Evolutionary conservation across 2,113 vertebrate species (phyloP).

Genomic region (Forbesichthys agassizii): DNA sequence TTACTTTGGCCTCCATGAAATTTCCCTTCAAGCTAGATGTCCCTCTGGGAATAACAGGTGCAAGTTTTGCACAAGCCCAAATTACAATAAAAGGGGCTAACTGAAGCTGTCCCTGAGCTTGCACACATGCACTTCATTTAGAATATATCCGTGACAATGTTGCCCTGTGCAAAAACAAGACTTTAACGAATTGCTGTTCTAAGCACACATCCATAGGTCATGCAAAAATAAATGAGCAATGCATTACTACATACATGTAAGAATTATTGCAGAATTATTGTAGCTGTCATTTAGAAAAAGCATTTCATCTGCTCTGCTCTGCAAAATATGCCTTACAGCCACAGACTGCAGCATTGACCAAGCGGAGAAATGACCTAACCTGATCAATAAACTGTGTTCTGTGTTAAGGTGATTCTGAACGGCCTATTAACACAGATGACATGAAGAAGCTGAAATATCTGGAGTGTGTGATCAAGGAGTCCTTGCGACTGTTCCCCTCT

Average conservation of each 20-base stretch:
- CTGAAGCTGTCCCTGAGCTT: neutral
- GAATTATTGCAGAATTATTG: neutral
- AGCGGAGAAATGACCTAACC: neutral
- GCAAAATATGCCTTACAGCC: neutral
- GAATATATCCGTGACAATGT: neutral
- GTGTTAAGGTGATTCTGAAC: slow-evolving; percentile 77
- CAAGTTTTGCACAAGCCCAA: neutral
- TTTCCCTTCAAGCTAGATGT: slow-evolving; percentile 14
- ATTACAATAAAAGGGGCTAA: neutral
- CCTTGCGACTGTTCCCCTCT: slow-evolving; percentile 87
- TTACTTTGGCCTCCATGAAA: neutral
- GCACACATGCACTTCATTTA: neutral
- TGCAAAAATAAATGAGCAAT: neutral
- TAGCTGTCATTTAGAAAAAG: neutral
- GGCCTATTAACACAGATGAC: slow-evolving; percentile 78
- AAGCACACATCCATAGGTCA: neutral
- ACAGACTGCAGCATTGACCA: neutral
- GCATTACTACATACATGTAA: neutral
- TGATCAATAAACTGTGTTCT: neutral
- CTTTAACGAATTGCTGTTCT: neutral
- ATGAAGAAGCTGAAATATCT: slow-evolving; percentile 90
- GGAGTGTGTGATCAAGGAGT: slow-evolving; percentile 92
- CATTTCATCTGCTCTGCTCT: neutral
- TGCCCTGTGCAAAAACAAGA: neutral
- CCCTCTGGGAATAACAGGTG: slow-evolving; percentile 1